Evolutionary conservation across 2,888 invertebrate species (phyloP), one percentile per base, ranked within the genome.

Genomic region (Lumbricus terrestris): DNA sequence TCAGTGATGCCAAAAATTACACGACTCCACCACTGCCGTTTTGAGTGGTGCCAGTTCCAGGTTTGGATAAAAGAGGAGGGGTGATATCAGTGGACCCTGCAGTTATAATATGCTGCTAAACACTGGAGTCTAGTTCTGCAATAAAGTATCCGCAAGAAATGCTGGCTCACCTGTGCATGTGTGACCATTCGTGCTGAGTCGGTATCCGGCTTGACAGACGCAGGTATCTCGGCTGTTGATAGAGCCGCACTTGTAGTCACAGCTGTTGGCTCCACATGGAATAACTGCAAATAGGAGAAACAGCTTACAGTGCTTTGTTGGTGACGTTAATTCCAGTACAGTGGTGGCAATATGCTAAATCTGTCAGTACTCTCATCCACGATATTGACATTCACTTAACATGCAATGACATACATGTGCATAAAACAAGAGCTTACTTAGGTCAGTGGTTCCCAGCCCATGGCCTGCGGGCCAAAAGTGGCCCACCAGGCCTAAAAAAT

Each of bases 201-300:
- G 37, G 40, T 82, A 90, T 16, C 82, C 83, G 6, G 34, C 34
- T 38, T 40, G 82, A n/a, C 90, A 90, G n/a, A 38, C 82, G 40
- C 90, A 90, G 35, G 37, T 83, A 18, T 34, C 33, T 3, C 35
- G n/a, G n/a, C n/a, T 42, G 8, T 42, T 42, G 33, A 90, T 33
- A 38, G 16, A n/a, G 37, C 38, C 15, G 85, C 90, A 90, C 40
- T 90, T 90, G 82, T 82, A 83, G 33, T 82, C 37, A 38, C 90
- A 90, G n/a, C 38, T 37, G 42, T 90, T 90, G n/a, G 37, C 16
- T 83, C 42, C 90, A 83, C 90, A 90, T 2, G 82, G 90, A 35
- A 82, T 23, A 34, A 90, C 90, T 90, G 42, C 23, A 90, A 1
- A 37, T n/a, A 47, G 38, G 15, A 47, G n/a, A 47, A 33, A 69